A percentile compares a stretch with the other conserved stretches of the same genome.
phyloP scores from a whole-genome alignment of 2,113 vertebrate species.

The Mesembrinibis cayennensis region DNA sequence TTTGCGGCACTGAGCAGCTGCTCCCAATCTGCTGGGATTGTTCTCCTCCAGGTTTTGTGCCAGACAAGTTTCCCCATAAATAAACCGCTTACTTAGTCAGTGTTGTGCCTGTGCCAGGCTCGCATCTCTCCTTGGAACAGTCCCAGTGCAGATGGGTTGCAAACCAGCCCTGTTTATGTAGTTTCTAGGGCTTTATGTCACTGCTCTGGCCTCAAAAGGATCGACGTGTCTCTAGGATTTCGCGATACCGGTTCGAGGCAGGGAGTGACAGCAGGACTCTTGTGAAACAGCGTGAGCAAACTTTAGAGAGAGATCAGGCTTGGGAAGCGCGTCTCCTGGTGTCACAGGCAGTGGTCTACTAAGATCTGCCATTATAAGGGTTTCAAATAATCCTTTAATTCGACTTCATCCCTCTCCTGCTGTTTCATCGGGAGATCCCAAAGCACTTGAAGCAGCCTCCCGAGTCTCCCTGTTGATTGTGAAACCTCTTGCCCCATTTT shows the following conservation, averaged over 20 bases:
- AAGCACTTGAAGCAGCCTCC: neutral
- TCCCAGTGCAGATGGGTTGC: constrained; percentile 38
- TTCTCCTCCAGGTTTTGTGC: constrained; percentile 22
- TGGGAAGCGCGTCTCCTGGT: neutral
- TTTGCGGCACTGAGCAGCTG: constrained; percentile 25
- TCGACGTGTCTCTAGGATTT: constrained; percentile 14
- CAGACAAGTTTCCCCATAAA: constrained; percentile 50
- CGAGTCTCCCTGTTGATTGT: neutral
- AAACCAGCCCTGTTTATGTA: constrained; percentile 39
- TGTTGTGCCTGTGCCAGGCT: constrained; percentile 19
- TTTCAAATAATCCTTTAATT: neutral
- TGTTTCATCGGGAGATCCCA: neutral
- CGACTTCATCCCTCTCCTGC: neutral
- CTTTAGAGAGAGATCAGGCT: neutral
- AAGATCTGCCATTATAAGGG: neutral
- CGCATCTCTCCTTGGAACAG: constrained; percentile 16
- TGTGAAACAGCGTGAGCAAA: neutral
- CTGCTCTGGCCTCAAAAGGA: constrained; percentile 41
- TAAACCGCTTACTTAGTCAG: constrained; percentile 46
- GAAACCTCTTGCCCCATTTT: neutral
- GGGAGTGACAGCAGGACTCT: neutral
- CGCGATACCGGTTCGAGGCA: neutral
- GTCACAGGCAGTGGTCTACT: neutral
- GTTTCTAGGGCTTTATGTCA: constrained; percentile 44
- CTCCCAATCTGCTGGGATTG: constrained; percentile 36